A percentile compares a stretch with the other conserved stretches of the same genome.
These are phyloP conservation scores for Hapalemur alaotrensis DNA, from an alignment of 2,797 vertebrate species.

Conservation along the genomic window DNA sequence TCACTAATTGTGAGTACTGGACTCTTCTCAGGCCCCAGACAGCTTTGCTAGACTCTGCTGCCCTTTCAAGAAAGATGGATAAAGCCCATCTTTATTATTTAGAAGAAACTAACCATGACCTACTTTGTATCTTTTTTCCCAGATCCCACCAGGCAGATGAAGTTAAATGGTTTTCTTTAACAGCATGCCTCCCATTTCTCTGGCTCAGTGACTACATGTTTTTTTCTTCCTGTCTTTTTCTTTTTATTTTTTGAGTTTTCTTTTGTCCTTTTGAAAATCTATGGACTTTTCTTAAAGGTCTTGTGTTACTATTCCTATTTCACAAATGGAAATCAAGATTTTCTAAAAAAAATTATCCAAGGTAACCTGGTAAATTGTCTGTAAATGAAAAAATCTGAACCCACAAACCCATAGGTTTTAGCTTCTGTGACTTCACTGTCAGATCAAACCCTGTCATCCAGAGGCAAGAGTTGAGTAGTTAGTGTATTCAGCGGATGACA, in stretches of 20 bases:
- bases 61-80: neutral
- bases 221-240: neutral
- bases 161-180: constrained; percentile 47
- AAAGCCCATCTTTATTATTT: constrained; percentile 22
- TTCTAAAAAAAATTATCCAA: neutral
- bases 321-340: constrained; percentile 2
- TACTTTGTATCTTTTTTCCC: neutral
- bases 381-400: constrained; percentile 15
- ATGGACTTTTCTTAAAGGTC: neutral
- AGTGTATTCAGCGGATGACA: neutral
- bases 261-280: neutral
- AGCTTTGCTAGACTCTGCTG: neutral
- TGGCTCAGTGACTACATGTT: neutral
- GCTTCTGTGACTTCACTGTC: neutral
- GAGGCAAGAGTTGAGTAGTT: neutral
- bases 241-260: neutral
- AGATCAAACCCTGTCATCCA: neutral
- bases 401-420: neutral
- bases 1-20: neutral
- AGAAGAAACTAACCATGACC: neutral
- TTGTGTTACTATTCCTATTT: constrained; percentile 27
- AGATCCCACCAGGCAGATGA: neutral
- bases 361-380: neutral
- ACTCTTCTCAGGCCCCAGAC: neutral
- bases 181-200: neutral